Percentiles rank a stretch among this genome's conserved stretches.
phyloP scores from a whole-genome alignment of 2,113 vertebrate species.

The Azemiops feae region DNA sequence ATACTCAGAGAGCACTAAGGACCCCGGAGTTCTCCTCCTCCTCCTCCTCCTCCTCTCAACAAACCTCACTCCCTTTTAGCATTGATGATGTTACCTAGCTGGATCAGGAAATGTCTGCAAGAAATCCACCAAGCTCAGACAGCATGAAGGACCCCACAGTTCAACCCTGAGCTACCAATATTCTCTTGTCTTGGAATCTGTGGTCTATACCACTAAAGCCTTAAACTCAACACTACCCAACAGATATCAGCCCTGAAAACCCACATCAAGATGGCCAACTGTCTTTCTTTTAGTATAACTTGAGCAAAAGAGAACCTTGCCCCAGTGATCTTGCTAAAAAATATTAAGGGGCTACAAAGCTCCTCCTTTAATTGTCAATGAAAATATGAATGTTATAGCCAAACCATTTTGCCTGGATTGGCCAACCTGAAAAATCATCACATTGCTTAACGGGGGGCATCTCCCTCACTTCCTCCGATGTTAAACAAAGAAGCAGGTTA shows the following conservation, averaged over 20 bases:
- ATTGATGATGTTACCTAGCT: too few species aligned
- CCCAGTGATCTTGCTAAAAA: not conserved
- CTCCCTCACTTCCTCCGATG: not conserved
- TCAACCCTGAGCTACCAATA: too few species aligned
- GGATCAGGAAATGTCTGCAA: not conserved
- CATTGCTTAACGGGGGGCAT: not conserved
- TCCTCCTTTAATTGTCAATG: not conserved
- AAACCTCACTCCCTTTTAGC: too few species aligned
- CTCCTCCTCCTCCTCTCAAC: not conserved
- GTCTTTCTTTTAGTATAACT: not conserved
- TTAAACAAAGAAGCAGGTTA: constrained; percentile 50
- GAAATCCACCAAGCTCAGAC: too few species aligned
- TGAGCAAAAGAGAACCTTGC: not conserved
- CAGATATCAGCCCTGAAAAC: too few species aligned
- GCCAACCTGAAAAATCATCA: rapidly evolving
- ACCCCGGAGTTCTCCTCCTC: not conserved
- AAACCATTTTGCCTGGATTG: not conserved
- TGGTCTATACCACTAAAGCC: too few species aligned
- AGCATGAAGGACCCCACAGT: too few species aligned
- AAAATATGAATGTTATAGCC: not conserved
- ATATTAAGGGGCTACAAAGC: not conserved
- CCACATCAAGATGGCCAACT: too few species aligned
- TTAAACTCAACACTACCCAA: too few species aligned
- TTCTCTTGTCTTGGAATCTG: too few species aligned
- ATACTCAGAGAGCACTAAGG: too few species aligned